Conservation (phyloP, 2,797 vertebrate species). For the Danio tinwini region DNA sequence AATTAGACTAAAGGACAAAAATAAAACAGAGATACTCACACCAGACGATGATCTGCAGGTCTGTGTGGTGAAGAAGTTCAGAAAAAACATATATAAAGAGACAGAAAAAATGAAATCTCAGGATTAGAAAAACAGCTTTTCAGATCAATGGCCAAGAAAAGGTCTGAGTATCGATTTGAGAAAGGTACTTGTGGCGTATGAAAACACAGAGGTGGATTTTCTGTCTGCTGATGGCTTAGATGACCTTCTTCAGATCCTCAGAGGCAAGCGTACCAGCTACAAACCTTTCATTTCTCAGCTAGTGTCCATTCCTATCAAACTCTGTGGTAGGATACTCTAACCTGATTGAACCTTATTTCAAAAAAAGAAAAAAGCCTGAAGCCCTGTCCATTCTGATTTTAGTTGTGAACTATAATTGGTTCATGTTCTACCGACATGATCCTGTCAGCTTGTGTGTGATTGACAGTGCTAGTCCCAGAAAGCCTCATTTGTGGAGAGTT, state of each 20-base stretch:
- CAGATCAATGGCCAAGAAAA: conserved; percentile 61
- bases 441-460: conserved; percentile 38
- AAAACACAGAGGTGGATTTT: conserved; percentile 50
- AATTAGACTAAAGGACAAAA: not conserved
- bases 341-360: conserved; percentile 26
- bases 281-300: conserved; percentile 26
- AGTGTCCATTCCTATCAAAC: conserved; percentile 30
- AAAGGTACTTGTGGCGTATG: conserved; percentile 54
- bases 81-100: conserved; percentile 25
- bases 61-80: conserved; percentile 23
- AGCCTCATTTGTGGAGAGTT: conserved; percentile 50
- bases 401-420: conserved; percentile 51
- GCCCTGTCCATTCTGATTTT: conserved; percentile 42
- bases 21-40: not conserved
- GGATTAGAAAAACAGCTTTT: conserved; percentile 57
- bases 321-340: conserved; percentile 16
- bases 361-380: conserved; percentile 7
- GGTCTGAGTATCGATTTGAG: conserved; percentile 59
- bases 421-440: conserved; percentile 5
- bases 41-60: conserved; percentile 32
- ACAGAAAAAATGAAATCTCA: conserved; percentile 52
- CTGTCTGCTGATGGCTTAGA: conserved; percentile 50
- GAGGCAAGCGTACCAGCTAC: conserved; percentile 33
- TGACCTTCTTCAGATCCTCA: conserved; percentile 57
- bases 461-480: conserved; percentile 47